Evolutionary conservation across 2,113 vertebrate genomes (phyloP).

Genomic region (Irena cyanogastra): DNA sequence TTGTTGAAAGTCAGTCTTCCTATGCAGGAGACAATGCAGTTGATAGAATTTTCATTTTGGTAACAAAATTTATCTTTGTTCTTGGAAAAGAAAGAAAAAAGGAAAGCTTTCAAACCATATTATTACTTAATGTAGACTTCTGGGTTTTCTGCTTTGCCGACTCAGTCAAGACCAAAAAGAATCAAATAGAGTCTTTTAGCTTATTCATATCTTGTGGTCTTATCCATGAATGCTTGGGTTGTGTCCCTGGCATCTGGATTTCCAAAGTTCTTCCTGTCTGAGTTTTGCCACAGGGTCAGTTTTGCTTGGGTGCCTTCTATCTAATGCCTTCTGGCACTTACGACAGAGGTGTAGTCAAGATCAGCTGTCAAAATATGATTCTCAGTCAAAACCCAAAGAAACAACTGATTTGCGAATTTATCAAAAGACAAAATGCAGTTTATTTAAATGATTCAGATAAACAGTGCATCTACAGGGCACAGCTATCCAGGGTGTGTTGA

Average conservation of each 20-base stretch:
- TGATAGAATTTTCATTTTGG: background rate
- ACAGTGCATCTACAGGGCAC: background rate
- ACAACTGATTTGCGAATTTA: background rate
- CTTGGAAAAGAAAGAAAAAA: background rate
- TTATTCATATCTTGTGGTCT: background rate
- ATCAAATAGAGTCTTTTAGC: background rate
- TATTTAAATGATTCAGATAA: background rate
- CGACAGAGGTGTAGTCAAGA: background rate
- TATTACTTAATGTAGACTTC: background rate
- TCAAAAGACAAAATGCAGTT: background rate
- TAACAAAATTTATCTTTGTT: background rate
- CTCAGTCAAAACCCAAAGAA: background rate
- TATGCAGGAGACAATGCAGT: background rate
- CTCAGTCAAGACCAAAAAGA: background rate
- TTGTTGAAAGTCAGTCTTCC: background rate
- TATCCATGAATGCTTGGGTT: background rate
- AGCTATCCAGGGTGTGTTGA: rapidly evolving
- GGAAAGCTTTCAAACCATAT: background rate
- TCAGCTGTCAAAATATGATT: background rate
- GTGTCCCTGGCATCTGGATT: background rate
- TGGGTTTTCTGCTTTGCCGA: background rate
- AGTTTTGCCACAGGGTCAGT: background rate
- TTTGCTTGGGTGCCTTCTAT: background rate
- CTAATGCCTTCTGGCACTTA: background rate
- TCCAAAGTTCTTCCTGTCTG: background rate